Evolutionary conservation across 2,797 vertebrate species (phyloP).

Genomic region (Anguilla anguilla): DNA sequence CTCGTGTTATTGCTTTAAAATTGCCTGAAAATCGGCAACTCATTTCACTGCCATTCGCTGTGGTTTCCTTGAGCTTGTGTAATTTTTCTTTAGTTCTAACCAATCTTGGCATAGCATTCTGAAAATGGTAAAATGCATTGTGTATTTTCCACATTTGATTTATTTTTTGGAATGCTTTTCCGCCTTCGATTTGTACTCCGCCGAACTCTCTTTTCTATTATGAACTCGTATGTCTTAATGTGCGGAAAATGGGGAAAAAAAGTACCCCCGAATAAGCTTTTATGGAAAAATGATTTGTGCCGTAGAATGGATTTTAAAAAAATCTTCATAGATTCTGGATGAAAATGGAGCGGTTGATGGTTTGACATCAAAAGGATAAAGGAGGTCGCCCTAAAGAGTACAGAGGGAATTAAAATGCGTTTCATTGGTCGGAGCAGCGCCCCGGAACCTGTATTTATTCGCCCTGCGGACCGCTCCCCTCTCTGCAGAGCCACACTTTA

Average conservation of each 20-base stretch:
- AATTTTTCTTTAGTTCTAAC: neutral
- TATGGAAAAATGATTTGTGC: neutral
- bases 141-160: neutral
- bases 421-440: conserved; percentile 45
- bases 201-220: neutral
- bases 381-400: conserved; percentile 9
- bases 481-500: conserved; percentile 36
- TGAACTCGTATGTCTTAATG: neutral
- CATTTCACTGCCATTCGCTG: neutral
- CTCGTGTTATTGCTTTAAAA: neutral
- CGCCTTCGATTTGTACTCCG: neutral
- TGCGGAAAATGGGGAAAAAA: neutral
- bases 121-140: neutral
- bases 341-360: conserved; percentile 1
- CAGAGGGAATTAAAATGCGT: conserved; percentile 13
- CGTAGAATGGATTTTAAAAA: conserved; percentile 17
- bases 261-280: conserved; percentile 17
- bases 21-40: neutral
- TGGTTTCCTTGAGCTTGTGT: neutral
- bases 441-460: conserved; percentile 48
- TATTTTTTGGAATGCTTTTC: no score
- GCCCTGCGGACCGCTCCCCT: conserved; percentile 31
- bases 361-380: conserved; percentile 1
- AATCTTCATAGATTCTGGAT: conserved; percentile 11
- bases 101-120: neutral